Evolutionary conservation across 2,797 vertebrate genomes (phyloP).

Genomic region (Pyrrhura leucotis): DNA sequence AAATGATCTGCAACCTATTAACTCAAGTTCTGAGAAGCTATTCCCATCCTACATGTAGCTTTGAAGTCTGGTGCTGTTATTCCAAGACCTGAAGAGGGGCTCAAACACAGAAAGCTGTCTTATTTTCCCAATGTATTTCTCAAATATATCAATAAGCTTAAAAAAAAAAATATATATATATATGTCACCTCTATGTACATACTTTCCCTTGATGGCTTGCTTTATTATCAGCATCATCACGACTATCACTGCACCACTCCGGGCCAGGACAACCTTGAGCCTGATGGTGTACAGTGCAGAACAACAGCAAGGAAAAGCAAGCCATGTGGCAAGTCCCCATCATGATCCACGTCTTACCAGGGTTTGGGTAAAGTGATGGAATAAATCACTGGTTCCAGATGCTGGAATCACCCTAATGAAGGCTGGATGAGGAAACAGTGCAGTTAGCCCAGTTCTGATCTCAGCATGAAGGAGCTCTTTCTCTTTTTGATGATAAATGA

Average conservation of each 20-base stretch:
- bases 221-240: not conserved
- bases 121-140: not conserved
- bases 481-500: constrained; percentile 63
- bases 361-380: not conserved
- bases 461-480: constrained; percentile 64
- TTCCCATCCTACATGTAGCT: not conserved
- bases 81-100: not conserved
- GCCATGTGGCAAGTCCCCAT: not conserved
- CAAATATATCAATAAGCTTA: not conserved
- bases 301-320: not conserved
- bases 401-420: constrained; percentile 25
- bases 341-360: not conserved
- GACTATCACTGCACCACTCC: not conserved
- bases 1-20: not conserved
- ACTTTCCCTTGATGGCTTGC: not conserved
- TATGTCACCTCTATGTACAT: not conserved
- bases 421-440: constrained; percentile 34
- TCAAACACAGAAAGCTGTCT: not conserved
- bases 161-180: not conserved
- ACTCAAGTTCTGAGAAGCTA: not conserved
- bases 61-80: not conserved
- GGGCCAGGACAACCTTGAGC: not conserved
- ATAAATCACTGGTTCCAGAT: constrained; percentile 21
- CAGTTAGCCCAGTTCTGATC: constrained; percentile 60
- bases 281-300: not conserved